Percentiles rank a stretch among this genome's conserved stretches.
phyloP scores from a whole-genome alignment of 2,113 vertebrate genomes.

The Apteryx owenii region DNA sequence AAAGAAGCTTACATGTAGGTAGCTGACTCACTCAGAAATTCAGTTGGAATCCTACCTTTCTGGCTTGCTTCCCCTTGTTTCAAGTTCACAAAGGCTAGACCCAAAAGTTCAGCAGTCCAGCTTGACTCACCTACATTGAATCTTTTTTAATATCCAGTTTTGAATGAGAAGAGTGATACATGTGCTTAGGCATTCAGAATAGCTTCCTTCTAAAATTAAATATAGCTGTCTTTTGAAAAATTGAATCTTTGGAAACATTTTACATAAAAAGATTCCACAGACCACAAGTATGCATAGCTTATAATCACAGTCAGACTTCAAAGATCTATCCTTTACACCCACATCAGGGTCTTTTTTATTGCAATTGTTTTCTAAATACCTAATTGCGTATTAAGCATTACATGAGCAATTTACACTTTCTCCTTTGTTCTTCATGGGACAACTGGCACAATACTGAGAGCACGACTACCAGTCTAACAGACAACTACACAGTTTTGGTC shows the following conservation, averaged over 20 bases:
- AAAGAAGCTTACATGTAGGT: neutral
- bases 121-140: neutral
- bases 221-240: neutral
- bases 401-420: neutral
- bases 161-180: neutral
- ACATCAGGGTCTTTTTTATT: neutral
- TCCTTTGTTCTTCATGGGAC: neutral
- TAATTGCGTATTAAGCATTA: neutral
- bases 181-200: neutral
- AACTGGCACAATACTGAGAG: neutral
- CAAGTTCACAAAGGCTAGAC: neutral
- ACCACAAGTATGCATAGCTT: slow-evolving; percentile 37
- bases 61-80: neutral
- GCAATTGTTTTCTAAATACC: neutral
- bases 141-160: neutral
- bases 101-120: neutral
- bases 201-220: slow-evolving; percentile 24
- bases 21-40: neutral
- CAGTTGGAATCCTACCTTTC: neutral
- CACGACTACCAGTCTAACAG: neutral
- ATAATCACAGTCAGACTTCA: neutral
- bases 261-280: neutral
- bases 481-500: neutral
- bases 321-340: slow-evolving; percentile 12
- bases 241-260: neutral